Evolutionary conservation across 2,797 vertebrate genomes (phyloP), one percentile per base, ranked within the genome.

Genomic region (Lutra lutra): DNA sequence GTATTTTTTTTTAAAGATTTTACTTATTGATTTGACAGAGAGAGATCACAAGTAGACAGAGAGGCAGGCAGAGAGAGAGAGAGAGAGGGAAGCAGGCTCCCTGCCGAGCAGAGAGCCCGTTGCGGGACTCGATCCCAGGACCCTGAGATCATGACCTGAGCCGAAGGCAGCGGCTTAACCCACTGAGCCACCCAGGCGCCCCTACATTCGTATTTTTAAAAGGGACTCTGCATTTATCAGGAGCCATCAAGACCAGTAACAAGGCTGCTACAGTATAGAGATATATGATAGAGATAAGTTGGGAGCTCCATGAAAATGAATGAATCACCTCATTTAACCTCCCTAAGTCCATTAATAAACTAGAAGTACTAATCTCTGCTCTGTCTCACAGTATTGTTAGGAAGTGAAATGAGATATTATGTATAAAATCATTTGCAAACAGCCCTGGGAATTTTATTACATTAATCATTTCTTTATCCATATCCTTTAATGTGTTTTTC

Each of bases 121-220:
- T n/a, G n/a, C n/a, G n/a, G n/a, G n/a, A n/a, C n/a, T n/a, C n/a
- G n/a, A n/a, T n/a, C n/a, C n/a, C n/a, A n/a, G n/a, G n/a, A n/a
- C n/a, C n/a, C n/a, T n/a, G n/a, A n/a, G n/a, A n/a, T n/a, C n/a
- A n/a, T n/a, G n/a, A n/a, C n/a, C n/a, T n/a, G n/a, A n/a, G n/a
- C n/a, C n/a, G n/a, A n/a, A n/a, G n/a, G n/a, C n/a, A n/a, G n/a
- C n/a, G n/a, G n/a, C n/a, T n/a, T n/a, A n/a, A n/a, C n/a, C n/a
- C n/a, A n/a, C n/a, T n/a, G n/a, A n/a, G n/a, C n/a, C n/a, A n/a
- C n/a, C n/a, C n/a, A n/a, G n/a, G 32, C 7, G 7, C 62, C 62
- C 62, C 84, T 90, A 92, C 40, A 92, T 95, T 82, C 56, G 21
- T 93, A 2, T 64, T 85, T 96, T 77, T 48, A 64, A 54, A 84